These are phyloP conservation scores for Pachycephus smyrnensis DNA, from an alignment of 2,888 invertebrate species.

Conservation along the genomic window DNA sequence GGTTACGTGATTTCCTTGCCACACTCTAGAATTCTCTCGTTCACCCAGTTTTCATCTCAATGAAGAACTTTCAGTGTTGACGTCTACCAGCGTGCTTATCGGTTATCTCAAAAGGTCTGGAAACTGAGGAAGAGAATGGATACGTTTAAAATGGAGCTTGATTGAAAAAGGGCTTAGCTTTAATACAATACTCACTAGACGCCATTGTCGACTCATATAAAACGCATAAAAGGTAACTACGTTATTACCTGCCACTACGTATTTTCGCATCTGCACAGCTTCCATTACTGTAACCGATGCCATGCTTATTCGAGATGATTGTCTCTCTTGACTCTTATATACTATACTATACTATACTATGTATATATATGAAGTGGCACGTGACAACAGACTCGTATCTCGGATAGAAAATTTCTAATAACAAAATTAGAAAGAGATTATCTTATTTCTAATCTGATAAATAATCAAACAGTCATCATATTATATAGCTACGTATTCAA, in stretches of 20 bases:
- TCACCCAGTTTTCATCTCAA: not conserved
- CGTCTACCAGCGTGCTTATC: not conserved
- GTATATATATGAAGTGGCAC: not conserved
- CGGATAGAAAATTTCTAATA: too few relatives aligned
- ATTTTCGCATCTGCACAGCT: not conserved
- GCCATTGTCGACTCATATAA: not conserved
- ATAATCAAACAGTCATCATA: not conserved
- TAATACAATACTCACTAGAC: not conserved
- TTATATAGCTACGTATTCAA: not conserved
- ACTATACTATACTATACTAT: not conserved
- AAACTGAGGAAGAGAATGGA: not conserved
- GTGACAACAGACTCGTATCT: too few relatives aligned
- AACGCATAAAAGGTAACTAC: not conserved
- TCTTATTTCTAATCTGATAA: too few relatives aligned
- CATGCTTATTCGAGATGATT: not conserved
- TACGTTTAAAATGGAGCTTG: not conserved
- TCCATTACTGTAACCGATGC: not conserved
- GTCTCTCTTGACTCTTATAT: too few relatives aligned
- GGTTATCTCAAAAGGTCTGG: not conserved
- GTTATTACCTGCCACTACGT: not conserved
- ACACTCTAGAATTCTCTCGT: not conserved
- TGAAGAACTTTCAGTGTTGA: not conserved
- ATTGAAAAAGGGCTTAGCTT: not conserved
- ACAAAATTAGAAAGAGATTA: too few relatives aligned
- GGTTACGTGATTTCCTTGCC: not conserved